A percentile compares a stretch with the other conserved stretches of the same genome.
These are phyloP conservation scores for Polia nebulosa DNA, from an alignment of 2,888 invertebrate genomes.

Conservation along the genomic window DNA sequence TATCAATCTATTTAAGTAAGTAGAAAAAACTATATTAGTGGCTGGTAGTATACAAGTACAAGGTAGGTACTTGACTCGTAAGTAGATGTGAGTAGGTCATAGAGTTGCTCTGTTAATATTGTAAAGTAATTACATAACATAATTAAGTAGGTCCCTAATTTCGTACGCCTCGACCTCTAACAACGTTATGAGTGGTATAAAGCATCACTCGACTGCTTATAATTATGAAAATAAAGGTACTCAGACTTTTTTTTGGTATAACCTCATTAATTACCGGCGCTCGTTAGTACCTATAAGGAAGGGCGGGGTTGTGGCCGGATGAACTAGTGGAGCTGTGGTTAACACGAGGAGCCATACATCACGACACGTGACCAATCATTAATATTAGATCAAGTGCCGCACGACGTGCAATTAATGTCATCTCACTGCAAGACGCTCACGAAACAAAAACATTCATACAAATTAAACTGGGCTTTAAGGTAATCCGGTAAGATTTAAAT, in stretches of 20 bases:
- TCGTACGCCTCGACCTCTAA: not conserved
- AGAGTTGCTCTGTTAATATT: not conserved
- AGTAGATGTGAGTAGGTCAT: not conserved
- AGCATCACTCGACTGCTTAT: not conserved
- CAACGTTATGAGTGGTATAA: not conserved
- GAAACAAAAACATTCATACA: slow-evolving; percentile 15
- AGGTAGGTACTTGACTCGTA: not conserved
- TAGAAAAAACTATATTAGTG: not conserved
- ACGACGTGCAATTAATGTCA: slow-evolving; percentile 61
- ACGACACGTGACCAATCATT: slow-evolving; percentile 53
- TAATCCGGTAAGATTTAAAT: slow-evolving; percentile 34
- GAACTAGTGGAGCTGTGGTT: not conserved
- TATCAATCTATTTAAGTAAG: too few relatives aligned
- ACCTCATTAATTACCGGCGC: not conserved
- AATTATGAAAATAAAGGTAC: not conserved
- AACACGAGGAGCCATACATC: slow-evolving; percentile 41
- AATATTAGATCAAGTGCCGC: slow-evolving; percentile 62
- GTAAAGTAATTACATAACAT: slow-evolving; percentile 9
- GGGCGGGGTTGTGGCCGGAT: not conserved
- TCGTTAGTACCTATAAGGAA: not conserved
- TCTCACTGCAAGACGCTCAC: slow-evolving; percentile 23
- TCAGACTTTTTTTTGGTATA: not conserved
- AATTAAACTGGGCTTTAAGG: slow-evolving; percentile 29
- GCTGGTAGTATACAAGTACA: too few relatives aligned
- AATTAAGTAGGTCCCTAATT: slow-evolving; percentile 1